Evolutionary conservation across 1,140 invertebrate genomes (phyloP).

Genomic region (Wiebesia pumilae): DNA sequence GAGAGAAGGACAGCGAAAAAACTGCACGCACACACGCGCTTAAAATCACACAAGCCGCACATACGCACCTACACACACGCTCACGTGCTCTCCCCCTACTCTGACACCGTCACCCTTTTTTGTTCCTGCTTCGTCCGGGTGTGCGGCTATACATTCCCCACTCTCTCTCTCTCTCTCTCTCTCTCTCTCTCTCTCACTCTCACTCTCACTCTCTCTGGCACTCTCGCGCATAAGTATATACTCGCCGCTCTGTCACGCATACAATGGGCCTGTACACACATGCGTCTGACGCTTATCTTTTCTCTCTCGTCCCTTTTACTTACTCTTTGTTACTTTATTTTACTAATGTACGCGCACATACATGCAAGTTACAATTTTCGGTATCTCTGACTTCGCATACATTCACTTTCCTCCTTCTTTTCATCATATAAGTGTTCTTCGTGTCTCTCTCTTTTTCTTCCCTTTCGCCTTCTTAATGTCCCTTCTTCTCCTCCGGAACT

Average conservation of each 20-base stretch:
- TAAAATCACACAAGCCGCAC: neutral
- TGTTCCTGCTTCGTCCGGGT: conserved; percentile 10
- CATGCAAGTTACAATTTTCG: neutral
- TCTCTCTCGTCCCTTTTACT: conserved; percentile 4
- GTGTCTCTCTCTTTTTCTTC: neutral
- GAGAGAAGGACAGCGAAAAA: neutral
- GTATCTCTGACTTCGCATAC: neutral
- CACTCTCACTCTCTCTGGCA: neutral
- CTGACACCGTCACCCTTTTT: conserved; percentile 8
- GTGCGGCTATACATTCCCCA: conserved; percentile 6
- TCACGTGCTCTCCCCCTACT: neutral
- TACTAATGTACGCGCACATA: conserved; percentile 4
- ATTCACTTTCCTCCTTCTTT: conserved; percentile 13
- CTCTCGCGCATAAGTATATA: neutral
- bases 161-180: neutral
- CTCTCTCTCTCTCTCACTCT: neutral
- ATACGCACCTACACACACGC: neutral
- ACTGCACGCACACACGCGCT: neutral
- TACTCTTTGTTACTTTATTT: conserved; percentile 26
- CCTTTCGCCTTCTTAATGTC: conserved; percentile 9
- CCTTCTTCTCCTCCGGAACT: neutral
- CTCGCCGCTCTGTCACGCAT: conserved; percentile 4
- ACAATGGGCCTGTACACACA: neutral
- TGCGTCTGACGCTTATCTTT: neutral
- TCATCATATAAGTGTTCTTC: neutral